Evolutionary conservation across 1,140 invertebrate genomes (phyloP), one percentile per base, ranked within the genome.

Genomic region (Drosophila willistoni): DNA sequence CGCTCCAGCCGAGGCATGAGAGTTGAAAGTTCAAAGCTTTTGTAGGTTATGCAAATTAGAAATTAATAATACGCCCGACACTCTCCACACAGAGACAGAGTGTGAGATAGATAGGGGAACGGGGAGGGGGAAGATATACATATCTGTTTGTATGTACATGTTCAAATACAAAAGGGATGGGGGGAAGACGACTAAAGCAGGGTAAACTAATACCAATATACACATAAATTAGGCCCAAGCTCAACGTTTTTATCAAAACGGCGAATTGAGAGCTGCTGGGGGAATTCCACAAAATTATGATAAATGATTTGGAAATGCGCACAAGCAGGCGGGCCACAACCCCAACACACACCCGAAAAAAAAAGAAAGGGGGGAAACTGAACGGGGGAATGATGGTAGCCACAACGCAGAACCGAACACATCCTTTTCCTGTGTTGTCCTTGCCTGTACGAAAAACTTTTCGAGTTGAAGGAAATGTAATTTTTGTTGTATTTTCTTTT

Each of bases 1-100:
- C 56, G 63, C 59, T 62, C 68, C 57, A 60, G 57, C 39, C 75
- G 72, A 75, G 75, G 73, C 63, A 68, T 63, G 73, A 68, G 76
- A 83, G 76, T 87, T 87, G 79, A 86, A 87, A 87, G 83, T 89
- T 83, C 72, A 89, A 87, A 83, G 83, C 84, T 83, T 86, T 87
- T 89, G 84, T 89, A 83, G 84, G 80, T 77, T 87, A 87, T 89
- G 84, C 84, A 87, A 87, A 87, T 87, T 83, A 89, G 84, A 89
- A 87, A 84, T 89, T 89, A 89, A 87, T 83, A 87, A 78, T 79
- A 83, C 84, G 66, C 71, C 68, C 67, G 51, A 60, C 59, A 82
- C 59, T 41, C 61, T 64, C 22, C 3, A 62, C 66, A 63, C 60
- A 44, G 55, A 39, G 25, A 65, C 29, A 54, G 57, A 29, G 54